Evolutionary conservation across 2,888 invertebrate species (phyloP), one percentile per base, ranked within the genome.

Genomic region (Melinaea marsaeus): DNA sequence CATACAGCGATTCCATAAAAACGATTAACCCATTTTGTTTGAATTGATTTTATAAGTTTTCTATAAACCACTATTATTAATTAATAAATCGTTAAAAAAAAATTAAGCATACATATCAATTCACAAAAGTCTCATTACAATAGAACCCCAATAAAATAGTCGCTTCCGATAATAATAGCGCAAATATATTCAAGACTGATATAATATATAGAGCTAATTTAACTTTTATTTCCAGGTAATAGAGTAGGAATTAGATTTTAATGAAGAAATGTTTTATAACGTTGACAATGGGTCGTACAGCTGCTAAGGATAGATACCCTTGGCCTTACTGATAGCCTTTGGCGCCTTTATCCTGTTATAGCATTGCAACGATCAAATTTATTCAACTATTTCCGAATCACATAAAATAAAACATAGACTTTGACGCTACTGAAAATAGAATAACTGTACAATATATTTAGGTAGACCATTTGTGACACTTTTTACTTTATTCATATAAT

Each of bases 261-360:
- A 67, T 57, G 65, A 67, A 70, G 13, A 54, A 42, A 67, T 71
- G 67, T 74, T 77, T 74, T 72, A 74, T 65, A 70, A 67, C 65
- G 63, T 64, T 73, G 72, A 78, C 79, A 81, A 78, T 80, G 62
- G 79, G 75, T 80, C 79, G 78, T 78, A 81, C 84, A 83, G 81
- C 84, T 83, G 84, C 78, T 74, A 73, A 71, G 71, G 74, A 74
- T 76, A 74, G 76, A 63, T 66, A 72, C 69, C 73, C 72, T 69
- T 72, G 71, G 68, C 71, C 71, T 71, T 72, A 73, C 64, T 62
- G 68, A 71, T 69, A 69, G 68, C 65, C 62, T 72, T 71, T 73
- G 71, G 71, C 72, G 72, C 70, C 72, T 69, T 68, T 67, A 67
- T 63, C 58, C 64, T 64, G 68, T 66, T 60, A 61, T 59, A 68